Base-by-base conservation (phyloP, 30 jellyfish, hydroid and myxozoan genomes). In the Pseudorhiza aurosa region DNA sequence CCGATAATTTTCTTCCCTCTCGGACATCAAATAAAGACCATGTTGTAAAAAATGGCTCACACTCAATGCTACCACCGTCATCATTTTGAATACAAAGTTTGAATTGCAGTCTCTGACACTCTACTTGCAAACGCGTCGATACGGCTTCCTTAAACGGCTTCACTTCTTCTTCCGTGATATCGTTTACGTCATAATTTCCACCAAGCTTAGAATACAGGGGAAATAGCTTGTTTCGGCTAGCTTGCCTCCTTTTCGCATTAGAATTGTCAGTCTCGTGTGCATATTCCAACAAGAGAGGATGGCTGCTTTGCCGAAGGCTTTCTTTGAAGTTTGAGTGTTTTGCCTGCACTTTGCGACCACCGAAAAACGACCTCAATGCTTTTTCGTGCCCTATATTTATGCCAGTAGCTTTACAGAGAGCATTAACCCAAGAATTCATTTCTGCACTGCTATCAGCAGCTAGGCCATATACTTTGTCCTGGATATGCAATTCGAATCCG, bases 391-490 rank as follows among this genome's bases (percentile, higher is more conserved):
- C 99, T 35, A 94, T 94, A 60, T 94, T 96, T 17, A 94, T 94
- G 17, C 99, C 99, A 26, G 97, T 94, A 14, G 97, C 96, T 75
- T 94, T 94, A 74, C 99, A 94, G 28, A 94, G 82, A 36, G 93
- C 99, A 12, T 58, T 67, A 17, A 94, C 79, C 99, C 99, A 94
- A 10, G 95, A 73, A 60, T 94, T 97, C 99, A 94, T 87, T 49
- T 94, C 99, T 29, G 92, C 77, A 30, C 88, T 68, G 68, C 99
- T 94, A 78, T 94, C 99, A 8, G 99, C 96, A 4, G 97, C 99
- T 2, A 94, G 83, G 27, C 99, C 99, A 72, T 94, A 94, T n/a
- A 85, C 95, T 67, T 94, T 94, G 72, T 94, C 99, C 63, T 94
- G 99, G 0, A 94, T 94, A 82, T 94, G 97, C 47, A 94, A 90